Evolutionary conservation across 1,140 invertebrate species (phyloP), one percentile per base, ranked within the genome.

Genomic region (Neodiprion fabricii): DNA sequence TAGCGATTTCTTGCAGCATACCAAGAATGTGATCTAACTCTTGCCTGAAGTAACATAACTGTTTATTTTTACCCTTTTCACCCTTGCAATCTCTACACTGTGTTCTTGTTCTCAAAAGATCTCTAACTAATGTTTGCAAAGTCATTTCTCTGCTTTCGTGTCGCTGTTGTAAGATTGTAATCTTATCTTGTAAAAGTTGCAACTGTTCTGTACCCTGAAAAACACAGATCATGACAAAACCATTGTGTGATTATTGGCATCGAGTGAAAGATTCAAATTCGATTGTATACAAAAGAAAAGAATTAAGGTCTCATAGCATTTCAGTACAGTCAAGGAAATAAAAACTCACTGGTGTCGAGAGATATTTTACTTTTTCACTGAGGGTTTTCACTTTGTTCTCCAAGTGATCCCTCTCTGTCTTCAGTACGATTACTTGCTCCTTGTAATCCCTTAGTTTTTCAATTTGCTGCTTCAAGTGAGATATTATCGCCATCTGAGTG

Each of bases 351-450:
- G 89, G 86, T 23, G 86, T 84, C 9, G 84, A 82, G 47, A 89
- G 78, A 50, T 88, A 87, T 72, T 88, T 85, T 0, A 90, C 77
- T 83, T 89, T 89, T 49, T 90, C 85, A 74, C 81, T 88, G 49
- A 89, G 74, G 10, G 81, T 80, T 76, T 85, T 87, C 12, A 90
- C 84, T 80, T 89, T 88, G 28, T 83, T 82, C 78, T 91, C 91
- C 48, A 92, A 84, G 80, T 92, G 90, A 76, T 92, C 91, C 47
- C 90, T 83, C 82, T 92, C 91, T 5, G 89, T 88, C 77, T 89
- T 89, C 1, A 92, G 76, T 8, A 91, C 83, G 1, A 90, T 80
- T 1, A 90, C 79, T 79, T 92, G 90, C 73, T 92, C 90, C 74
- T 91, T 90, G 71, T 86, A 87, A 48, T 89, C 83, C 17, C 85